A percentile compares a stretch with the other conserved stretches of the same genome.
These are phyloP conservation scores for Macaria liturata DNA, from an alignment of 2,888 invertebrate species.

Conservation along the genomic window DNA sequence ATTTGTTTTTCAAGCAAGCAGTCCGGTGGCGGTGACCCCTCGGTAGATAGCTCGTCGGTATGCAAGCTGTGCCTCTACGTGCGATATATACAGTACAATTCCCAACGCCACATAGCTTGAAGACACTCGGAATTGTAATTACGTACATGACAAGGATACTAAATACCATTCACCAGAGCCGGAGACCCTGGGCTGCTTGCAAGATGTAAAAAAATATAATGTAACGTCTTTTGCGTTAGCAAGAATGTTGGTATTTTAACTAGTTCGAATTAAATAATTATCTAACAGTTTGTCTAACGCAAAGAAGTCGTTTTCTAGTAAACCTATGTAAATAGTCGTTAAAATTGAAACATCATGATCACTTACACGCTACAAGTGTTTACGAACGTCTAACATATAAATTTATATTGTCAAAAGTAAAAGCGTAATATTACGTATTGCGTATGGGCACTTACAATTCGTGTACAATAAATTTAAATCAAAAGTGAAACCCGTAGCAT, in stretches of 20 bases:
- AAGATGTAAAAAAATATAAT: conserved; percentile 8
- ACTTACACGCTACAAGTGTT: too few relatives aligned
- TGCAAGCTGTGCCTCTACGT: conserved; percentile 40
- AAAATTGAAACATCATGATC: too few relatives aligned
- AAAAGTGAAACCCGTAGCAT: conserved; percentile 73
- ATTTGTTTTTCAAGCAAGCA: background rate
- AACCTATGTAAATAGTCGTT: too few relatives aligned
- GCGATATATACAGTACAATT: conserved; percentile 44
- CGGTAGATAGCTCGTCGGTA: conserved; percentile 42
- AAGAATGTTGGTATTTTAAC: background rate
- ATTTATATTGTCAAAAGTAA: background rate
- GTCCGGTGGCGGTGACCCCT: conserved; percentile 24
- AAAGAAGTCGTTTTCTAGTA: too few relatives aligned
- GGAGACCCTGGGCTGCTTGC: conserved; percentile 43
- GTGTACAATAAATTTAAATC: conserved; percentile 39
- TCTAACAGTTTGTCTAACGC: too few relatives aligned
- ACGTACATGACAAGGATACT: conserved; percentile 54
- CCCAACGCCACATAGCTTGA: conserved; percentile 47
- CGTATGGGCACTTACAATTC: conserved; percentile 12
- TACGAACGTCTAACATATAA: too few relatives aligned
- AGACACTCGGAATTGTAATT: conserved; percentile 59
- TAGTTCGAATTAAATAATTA: too few relatives aligned
- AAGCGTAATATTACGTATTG: conserved; percentile 24
- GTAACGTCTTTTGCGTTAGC: conserved; percentile 1
- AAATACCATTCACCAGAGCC: conserved; percentile 49